A percentile compares a stretch with the other conserved stretches of the same genome.
phyloP scores from a whole-genome alignment of 2,797 vertebrate genomes.

The Microchirus variegatus region DNA sequence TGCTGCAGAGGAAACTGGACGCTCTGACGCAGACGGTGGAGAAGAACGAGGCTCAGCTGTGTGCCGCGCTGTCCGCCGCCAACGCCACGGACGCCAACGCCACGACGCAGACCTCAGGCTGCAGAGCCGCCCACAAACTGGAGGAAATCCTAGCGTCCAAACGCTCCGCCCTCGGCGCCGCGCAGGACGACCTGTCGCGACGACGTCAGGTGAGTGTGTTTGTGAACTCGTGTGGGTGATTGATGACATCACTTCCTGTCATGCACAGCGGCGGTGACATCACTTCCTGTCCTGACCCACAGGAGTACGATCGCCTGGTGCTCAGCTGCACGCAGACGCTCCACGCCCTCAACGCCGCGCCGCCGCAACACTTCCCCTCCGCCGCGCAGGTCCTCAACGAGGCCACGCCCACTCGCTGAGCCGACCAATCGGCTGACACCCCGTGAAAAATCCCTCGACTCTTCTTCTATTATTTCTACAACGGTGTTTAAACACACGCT shows the following conservation, averaged over 20 bases:
- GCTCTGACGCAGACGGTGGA: constrained; percentile 24
- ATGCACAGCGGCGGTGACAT: not conserved
- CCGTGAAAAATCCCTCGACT: too few species aligned
- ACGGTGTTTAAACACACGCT: too few species aligned
- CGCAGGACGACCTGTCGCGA: constrained; percentile 20
- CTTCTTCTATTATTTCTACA: too few species aligned
- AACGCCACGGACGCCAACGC: not conserved
- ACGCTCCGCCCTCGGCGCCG: not conserved
- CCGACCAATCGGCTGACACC: too few species aligned
- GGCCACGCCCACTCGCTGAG: not conserved
- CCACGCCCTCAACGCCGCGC: constrained; percentile 2
- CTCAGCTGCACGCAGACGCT: constrained; percentile 7
- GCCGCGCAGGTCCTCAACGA: constrained; percentile 25
- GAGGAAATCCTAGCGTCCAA: constrained; percentile 39
- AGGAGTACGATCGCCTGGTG: constrained; percentile 50
- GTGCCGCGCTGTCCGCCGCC: not conserved
- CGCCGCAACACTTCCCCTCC: constrained; percentile 5
- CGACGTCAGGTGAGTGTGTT: constrained; percentile 29
- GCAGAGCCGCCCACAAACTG: not conserved
- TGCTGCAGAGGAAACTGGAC: constrained; percentile 55
- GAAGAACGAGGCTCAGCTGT: constrained; percentile 49
- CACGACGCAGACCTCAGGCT: not conserved
- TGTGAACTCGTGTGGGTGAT: too few species aligned
- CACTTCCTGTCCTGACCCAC: not conserved
- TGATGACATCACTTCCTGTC: not conserved